Conservation (phyloP, 1,140 invertebrate species). For the Listronotus bonariensis region DNA sequence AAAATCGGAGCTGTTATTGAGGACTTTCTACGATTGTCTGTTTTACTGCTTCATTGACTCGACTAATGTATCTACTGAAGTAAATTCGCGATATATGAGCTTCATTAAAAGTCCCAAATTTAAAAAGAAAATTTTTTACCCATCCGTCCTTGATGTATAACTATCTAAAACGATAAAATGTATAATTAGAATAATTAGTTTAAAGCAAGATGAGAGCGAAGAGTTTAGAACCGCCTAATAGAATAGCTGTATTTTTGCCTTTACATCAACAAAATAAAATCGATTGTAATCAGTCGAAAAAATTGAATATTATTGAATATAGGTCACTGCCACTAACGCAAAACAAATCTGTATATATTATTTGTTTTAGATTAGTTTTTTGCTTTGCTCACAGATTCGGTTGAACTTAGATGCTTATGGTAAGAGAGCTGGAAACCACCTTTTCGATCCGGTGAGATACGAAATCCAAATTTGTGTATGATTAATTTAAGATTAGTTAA, state of each 20-base stretch:
- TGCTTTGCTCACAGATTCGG: constrained; percentile 1
- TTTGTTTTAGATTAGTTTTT: constrained; percentile 45
- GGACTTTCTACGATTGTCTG: too few relatives aligned
- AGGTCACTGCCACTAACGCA: constrained; percentile 50
- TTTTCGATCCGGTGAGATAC: too few relatives aligned
- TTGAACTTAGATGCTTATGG: too few relatives aligned
- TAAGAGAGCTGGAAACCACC: too few relatives aligned
- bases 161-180: constrained; percentile 27
- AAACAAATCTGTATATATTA: constrained; percentile 41
- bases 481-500: too few relatives aligned
- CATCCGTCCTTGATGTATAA: constrained; percentile 43
- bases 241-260: constrained; percentile 53
- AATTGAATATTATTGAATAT: constrained; percentile 40
- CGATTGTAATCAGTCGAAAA: constrained; percentile 32
- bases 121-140: constrained; percentile 31
- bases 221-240: constrained; percentile 16
- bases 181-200: constrained; percentile 21
- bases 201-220: not conserved
- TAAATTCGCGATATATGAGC: constrained; percentile 19
- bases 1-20: too few relatives aligned
- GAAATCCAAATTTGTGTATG: too few relatives aligned
- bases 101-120: constrained; percentile 23
- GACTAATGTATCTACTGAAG: constrained; percentile 11
- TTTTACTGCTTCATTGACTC: too few relatives aligned
- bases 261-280: constrained; percentile 40